These are phyloP conservation scores for Haliaeetus leucogaster DNA, from an alignment of 2,113 vertebrate genomes.

Conservation along the genomic window DNA sequence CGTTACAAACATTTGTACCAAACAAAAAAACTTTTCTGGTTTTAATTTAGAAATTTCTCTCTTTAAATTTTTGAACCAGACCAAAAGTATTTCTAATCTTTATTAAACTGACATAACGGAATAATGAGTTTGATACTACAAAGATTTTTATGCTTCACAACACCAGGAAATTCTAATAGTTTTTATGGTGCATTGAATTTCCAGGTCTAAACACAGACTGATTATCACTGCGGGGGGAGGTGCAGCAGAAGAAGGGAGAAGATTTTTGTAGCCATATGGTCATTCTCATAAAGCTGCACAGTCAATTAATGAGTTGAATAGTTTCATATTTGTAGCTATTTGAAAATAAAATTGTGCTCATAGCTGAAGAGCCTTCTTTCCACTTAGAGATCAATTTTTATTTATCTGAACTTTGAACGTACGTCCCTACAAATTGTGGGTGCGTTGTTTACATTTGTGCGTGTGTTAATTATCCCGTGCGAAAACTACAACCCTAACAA, in stretches of 20 bases:
- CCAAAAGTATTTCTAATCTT: background rate
- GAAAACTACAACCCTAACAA: background rate
- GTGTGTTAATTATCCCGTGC: background rate
- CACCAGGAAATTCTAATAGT: background rate
- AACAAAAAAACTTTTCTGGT: background rate
- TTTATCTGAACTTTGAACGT: background rate
- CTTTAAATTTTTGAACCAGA: background rate
- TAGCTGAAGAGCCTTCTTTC: background rate
- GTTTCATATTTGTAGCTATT: constrained; percentile 17
- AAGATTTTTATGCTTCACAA: constrained; percentile 24
- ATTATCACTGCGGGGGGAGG: background rate
- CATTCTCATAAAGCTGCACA: background rate
- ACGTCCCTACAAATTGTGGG: background rate
- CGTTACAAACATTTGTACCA: background rate
- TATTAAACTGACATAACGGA: background rate
- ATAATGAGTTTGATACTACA: background rate
- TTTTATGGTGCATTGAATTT: constrained; percentile 47
- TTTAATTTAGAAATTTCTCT: background rate
- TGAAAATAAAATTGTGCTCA: background rate
- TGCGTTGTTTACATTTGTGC: background rate
- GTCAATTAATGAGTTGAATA: constrained; percentile 25
- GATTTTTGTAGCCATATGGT: constrained; percentile 31
- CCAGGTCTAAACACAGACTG: constrained; percentile 34
- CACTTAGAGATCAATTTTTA: background rate
- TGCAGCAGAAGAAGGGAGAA: background rate